phyloP scores from a whole-genome alignment of 2,888 invertebrate genomes.

The Leptopilina syphax region DNA sequence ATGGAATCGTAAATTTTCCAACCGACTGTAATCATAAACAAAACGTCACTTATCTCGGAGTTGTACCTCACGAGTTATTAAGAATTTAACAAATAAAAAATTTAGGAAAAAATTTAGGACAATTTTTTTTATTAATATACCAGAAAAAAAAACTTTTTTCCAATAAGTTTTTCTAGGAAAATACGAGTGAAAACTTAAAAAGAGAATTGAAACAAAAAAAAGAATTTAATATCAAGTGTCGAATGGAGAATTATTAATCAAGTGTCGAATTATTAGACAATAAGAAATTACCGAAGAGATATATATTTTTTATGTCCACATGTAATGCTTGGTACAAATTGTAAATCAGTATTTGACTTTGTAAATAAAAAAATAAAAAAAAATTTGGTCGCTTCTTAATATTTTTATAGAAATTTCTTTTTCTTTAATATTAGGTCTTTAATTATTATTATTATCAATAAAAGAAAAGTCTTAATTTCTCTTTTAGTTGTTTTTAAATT shows the following conservation, averaged over 20 bases:
- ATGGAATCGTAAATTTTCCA: slow-evolving; percentile 79
- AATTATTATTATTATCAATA: not conserved
- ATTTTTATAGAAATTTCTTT: too few species aligned
- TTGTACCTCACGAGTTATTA: slow-evolving; percentile 72
- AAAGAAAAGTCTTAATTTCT: slow-evolving; percentile 24
- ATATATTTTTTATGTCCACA: not conserved
- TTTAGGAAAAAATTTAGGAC: not conserved
- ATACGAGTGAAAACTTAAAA: too few species aligned
- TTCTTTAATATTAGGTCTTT: too few species aligned
- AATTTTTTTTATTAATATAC: not conserved
- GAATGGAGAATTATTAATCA: not conserved
- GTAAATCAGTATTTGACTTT: slow-evolving; percentile 24
- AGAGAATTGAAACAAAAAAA: not conserved
- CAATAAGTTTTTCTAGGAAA: too few species aligned
- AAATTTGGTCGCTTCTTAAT: too few species aligned
- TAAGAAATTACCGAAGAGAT: slow-evolving; percentile 6
- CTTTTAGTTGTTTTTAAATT: slow-evolving; percentile 3
- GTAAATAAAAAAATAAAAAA: not conserved
- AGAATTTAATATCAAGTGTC: not conserved
- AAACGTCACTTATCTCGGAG: slow-evolving; percentile 80
- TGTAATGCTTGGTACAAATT: slow-evolving; percentile 14
- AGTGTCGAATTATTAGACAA: not conserved
- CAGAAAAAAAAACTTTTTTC: too few species aligned
- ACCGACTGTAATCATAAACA: slow-evolving; percentile 81
- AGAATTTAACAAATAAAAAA: slow-evolving; percentile 51